These are phyloP conservation scores for Geopemphigus sp. DNA, from an alignment of 1,140 invertebrate species.

Conservation along the genomic window DNA sequence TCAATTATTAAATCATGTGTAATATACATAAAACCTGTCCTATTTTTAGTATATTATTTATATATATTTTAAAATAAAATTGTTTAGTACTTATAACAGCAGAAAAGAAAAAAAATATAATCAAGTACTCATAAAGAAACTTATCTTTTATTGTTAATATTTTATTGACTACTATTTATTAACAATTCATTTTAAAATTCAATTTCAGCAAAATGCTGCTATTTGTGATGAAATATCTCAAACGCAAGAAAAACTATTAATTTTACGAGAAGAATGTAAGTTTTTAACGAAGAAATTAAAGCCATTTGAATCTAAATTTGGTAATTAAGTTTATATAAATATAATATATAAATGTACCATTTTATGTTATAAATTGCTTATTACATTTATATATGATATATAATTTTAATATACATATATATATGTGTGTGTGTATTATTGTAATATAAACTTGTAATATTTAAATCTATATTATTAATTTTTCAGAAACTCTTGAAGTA, in stretches of 20 bases:
- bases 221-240: slow-evolving; percentile 76
- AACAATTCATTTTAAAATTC: not conserved
- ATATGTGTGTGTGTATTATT: too few species aligned
- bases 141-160: not conserved
- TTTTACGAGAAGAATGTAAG: slow-evolving; percentile 73
- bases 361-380: too few species aligned
- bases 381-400: too few species aligned
- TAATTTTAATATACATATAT: too few species aligned
- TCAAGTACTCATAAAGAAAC: not conserved
- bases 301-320: slow-evolving; percentile 63
- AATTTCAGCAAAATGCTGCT: slow-evolving; percentile 71
- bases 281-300: slow-evolving; percentile 68
- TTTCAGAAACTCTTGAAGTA: not conserved
- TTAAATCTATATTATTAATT: not conserved
- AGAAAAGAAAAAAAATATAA: too few species aligned
- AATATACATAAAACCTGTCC: too few species aligned
- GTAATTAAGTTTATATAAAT: slow-evolving; percentile 34
- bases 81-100: too few species aligned
- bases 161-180: not conserved
- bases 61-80: too few species aligned
- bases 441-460: too few species aligned
- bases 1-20: too few species aligned
- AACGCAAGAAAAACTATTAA: slow-evolving; percentile 71
- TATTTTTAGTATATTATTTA: too few species aligned
- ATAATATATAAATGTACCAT: too few species aligned